These are phyloP conservation scores for Ctena decussata DNA, from an alignment of 2,888 invertebrate species.

Conservation along the genomic window DNA sequence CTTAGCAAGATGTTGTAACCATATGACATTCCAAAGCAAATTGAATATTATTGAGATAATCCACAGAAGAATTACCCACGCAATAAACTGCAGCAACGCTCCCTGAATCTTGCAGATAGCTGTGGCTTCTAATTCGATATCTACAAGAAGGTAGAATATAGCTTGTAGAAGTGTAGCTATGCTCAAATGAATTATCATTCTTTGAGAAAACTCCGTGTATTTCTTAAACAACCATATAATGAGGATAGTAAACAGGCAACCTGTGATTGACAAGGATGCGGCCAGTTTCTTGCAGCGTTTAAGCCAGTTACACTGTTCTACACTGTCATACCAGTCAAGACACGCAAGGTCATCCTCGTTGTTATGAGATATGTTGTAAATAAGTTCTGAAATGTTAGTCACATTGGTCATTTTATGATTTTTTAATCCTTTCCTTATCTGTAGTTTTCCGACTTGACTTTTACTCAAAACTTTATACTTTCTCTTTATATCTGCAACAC, in stretches of 20 bases:
- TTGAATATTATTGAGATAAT: not conserved
- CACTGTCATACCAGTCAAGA: not conserved
- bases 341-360: not conserved
- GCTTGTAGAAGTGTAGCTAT: not conserved
- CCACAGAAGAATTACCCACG: slow-evolving; percentile 4
- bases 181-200: slow-evolving; percentile 7
- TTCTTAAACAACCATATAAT: not conserved
- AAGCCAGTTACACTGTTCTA: not conserved
- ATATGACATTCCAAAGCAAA: not conserved
- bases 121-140: not conserved
- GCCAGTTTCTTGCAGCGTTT: not conserved
- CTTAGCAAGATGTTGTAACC: not conserved
- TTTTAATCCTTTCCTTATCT: no score
- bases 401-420: no score
- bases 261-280: not conserved
- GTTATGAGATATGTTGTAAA: no score
- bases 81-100: not conserved
- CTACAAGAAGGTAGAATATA: not conserved
- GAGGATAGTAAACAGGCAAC: not conserved
- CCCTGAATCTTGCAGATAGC: not conserved
- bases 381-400: no score
- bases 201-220: slow-evolving; percentile 1
- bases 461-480: no score
- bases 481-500: no score
- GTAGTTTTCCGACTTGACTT: no score